These are phyloP conservation scores for Rhincodon typus DNA, from an alignment of 2,797 vertebrate species.

Conservation along the genomic window DNA sequence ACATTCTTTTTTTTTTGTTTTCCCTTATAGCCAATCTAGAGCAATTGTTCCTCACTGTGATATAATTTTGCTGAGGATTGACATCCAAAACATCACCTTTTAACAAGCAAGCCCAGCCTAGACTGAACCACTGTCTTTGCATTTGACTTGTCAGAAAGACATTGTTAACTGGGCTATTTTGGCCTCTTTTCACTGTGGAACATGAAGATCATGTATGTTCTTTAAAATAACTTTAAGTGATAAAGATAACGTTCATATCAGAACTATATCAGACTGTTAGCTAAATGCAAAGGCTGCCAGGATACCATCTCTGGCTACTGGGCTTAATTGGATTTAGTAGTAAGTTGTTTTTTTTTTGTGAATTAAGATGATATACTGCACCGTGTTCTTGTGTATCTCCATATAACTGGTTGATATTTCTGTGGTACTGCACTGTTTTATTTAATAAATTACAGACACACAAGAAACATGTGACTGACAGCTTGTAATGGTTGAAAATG, in stretches of 20 bases:
- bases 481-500: constrained; percentile 35
- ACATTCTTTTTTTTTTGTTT: background rate
- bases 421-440: constrained; percentile 36
- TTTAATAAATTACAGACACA: constrained; percentile 30
- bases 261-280: constrained; percentile 13
- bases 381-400: constrained; percentile 29
- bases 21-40: background rate
- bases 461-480: constrained; percentile 34
- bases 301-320: constrained; percentile 8
- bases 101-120: background rate
- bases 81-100: constrained; percentile 5
- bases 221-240: background rate
- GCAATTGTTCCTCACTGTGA: constrained; percentile 5
- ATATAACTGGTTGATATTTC: constrained; percentile 32
- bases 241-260: background rate
- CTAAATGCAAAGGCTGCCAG: background rate
- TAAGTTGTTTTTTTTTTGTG: constrained; percentile 19
- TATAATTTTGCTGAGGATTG: constrained; percentile 23
- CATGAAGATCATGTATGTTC: background rate
- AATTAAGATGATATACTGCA: constrained; percentile 33
- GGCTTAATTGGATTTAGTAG: constrained; percentile 21
- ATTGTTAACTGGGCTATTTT: background rate
- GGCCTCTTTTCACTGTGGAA: background rate
- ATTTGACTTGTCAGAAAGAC: background rate
- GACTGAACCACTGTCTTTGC: background rate